Conservation (phyloP, 2,888 invertebrate genomes). For the Gerris lacustris region DNA sequence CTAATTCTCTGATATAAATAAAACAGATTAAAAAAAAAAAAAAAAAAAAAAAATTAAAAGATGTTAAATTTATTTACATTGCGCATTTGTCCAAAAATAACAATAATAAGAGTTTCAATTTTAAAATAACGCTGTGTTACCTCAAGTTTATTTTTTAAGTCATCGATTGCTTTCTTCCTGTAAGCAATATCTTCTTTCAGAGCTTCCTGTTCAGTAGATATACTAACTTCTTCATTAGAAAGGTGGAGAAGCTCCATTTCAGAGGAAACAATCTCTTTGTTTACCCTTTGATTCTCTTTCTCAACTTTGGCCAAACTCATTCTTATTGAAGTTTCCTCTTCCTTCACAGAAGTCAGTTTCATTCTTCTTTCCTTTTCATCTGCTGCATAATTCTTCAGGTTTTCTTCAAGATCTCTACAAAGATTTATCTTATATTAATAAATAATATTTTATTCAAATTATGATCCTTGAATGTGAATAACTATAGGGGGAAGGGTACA, state of each 20-base stretch:
- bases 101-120: too few relatives aligned
- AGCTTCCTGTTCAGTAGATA: conserved; percentile 16
- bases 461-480: too few relatives aligned
- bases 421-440: too few relatives aligned
- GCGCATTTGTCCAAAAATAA: too few relatives aligned
- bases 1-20: too few relatives aligned
- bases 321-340: neutral
- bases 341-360: neutral
- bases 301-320: neutral
- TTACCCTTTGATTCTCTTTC: conserved; percentile 13
- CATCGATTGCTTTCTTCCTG: conserved; percentile 12
- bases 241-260: conserved; percentile 15
- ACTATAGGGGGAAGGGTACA: too few relatives aligned
- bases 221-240: conserved; percentile 19
- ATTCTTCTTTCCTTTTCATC: neutral
- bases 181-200: conserved; percentile 21
- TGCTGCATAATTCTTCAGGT: neutral
- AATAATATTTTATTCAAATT: too few relatives aligned
- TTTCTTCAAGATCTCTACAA: neutral
- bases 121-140: neutral
- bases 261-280: conserved; percentile 8
- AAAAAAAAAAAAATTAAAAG: too few relatives aligned
- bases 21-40: too few relatives aligned
- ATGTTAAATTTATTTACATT: too few relatives aligned
- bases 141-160: conserved; percentile 12